Evolutionary conservation across 2,113 vertebrate genomes (phyloP).

Genomic region (Aegotheles bennettii): DNA sequence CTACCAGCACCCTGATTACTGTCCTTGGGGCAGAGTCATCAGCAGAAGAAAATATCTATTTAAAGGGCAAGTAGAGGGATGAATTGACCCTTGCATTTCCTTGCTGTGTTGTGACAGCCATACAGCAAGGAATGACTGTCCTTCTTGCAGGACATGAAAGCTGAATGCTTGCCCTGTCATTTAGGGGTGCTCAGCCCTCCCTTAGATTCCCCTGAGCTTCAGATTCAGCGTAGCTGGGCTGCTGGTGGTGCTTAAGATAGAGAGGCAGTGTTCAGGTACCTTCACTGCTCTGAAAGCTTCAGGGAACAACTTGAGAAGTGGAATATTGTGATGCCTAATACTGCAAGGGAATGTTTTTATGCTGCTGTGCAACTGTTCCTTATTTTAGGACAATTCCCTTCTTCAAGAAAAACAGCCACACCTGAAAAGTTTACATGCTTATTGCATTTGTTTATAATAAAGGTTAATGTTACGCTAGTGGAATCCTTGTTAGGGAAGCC

Average conservation of each 20-base stretch:
- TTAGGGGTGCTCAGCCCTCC: background rate
- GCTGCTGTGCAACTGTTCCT: background rate
- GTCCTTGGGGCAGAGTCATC: background rate
- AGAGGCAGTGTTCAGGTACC: background rate
- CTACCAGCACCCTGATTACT: background rate
- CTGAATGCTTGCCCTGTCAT: fast-evolving
- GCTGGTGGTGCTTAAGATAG: background rate
- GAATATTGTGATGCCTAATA: background rate
- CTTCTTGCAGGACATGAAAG: background rate
- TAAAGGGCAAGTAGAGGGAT: background rate
- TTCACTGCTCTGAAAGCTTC: background rate
- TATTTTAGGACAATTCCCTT: background rate
- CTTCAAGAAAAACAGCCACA: background rate
- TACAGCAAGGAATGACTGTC: fast-evolving
- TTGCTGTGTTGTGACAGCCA: background rate
- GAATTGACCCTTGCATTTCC: background rate
- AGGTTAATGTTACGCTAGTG: background rate
- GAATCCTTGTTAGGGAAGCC: background rate
- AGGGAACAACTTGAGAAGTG: background rate
- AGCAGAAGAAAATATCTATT: background rate
- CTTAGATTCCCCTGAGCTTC: background rate
- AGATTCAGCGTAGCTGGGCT: background rate
- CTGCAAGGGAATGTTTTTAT: background rate
- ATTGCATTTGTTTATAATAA: background rate
- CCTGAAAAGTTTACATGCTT: background rate